Base-by-base conservation (phyloP, 2,888 invertebrate genomes). In the Meloe dianella region DNA sequence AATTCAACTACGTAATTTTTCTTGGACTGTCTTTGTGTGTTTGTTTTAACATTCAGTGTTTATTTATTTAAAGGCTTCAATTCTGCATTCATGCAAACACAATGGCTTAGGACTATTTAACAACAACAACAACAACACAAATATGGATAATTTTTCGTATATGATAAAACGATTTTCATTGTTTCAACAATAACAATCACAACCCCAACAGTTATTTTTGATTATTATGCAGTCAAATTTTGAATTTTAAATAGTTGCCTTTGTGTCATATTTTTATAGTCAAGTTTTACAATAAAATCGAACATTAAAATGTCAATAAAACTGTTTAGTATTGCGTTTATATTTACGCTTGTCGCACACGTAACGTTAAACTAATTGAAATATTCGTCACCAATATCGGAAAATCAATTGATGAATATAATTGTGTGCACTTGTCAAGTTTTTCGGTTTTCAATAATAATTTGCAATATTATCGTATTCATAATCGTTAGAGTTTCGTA, bases 321-420 rank as follows among this genome's bases (percentile, higher is more conserved):
- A 71, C 58, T 47, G 69, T 67, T 70, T 66, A 66, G 38, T 60
- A 70, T 71, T 63, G 65, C 70, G 68, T 71, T 74, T 67, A 71
- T 71, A 69, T 73, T 74, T 68, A 68, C 70, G 71, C 68, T 63
- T 60, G 66, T 57, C 61, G 64, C 63, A 67, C 70, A 70, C 63
- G 67, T 69, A 69, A 70, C 66, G 69, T 70, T 70, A 61, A 70
- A 65, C 66, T 68, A 68, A 68, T 68, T 64, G 65, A 60, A 60
- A 57, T 70, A 70, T 63, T 67, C 67, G 64, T 70, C 35, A 22
- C 38, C 24, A 9, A 20, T 17, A 10, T 57, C n/a, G 57, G 6
- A 41, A 10, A 12, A 24, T 22, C 22, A 51, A 41, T 41, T 41
- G 27, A 27, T 3, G 4, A 27, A 27, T 32, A 14, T 14, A 35